Evolutionary conservation across 1,140 invertebrate species (phyloP).

Genomic region (Brachionus plicatilis): DNA sequence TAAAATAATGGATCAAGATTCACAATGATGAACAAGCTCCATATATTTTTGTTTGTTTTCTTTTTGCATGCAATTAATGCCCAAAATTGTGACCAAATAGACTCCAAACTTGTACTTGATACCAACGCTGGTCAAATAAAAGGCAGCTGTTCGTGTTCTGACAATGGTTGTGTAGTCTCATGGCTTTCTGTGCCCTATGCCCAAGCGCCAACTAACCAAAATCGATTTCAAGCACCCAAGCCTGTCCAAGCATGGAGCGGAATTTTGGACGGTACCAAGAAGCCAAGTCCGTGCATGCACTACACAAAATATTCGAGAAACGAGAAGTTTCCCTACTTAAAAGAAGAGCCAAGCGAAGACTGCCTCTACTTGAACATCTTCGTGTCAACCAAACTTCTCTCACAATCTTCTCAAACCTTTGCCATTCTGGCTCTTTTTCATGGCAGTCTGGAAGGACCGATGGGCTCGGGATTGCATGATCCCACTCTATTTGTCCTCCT

Average conservation of each 20-base stretch:
- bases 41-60: not conserved
- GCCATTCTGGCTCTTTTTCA: slow-evolving; percentile 90
- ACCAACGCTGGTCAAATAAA: not conserved
- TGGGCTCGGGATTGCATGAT: slow-evolving; percentile 86
- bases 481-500: slow-evolving; percentile 83
- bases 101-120: not conserved
- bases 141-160: not conserved
- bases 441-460: slow-evolving; percentile 81
- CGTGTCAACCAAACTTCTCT: not conserved
- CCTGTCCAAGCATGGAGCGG: not conserved
- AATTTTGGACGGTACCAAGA: not conserved
- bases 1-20: not conserved
- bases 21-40: not conserved
- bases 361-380: slow-evolving; percentile 31
- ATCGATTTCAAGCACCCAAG: slow-evolving; percentile 17
- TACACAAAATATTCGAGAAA: slow-evolving; percentile 8
- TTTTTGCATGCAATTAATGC: not conserved
- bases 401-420: not conserved
- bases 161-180: not conserved
- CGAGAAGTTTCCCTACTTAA: not conserved
- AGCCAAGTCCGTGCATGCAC: slow-evolving; percentile 37
- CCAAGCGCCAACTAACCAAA: slow-evolving; percentile 36
- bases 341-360: not conserved
- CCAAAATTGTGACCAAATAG: not conserved
- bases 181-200: slow-evolving; percentile 40